phyloP scores from a whole-genome alignment of 2,888 invertebrate species.

The Loripinus fragilis region DNA sequence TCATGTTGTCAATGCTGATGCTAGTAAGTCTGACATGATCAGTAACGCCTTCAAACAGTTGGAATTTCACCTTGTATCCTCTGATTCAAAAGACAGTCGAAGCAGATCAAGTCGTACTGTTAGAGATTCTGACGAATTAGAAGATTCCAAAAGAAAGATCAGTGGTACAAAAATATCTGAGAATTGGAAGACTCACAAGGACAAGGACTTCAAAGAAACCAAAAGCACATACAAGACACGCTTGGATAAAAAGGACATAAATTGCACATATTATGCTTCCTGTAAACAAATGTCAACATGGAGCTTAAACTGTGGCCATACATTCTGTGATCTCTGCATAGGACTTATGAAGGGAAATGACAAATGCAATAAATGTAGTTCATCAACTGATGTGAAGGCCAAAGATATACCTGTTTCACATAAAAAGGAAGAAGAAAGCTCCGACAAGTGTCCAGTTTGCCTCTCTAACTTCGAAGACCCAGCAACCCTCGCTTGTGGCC shows the following conservation, averaged over 20 bases:
- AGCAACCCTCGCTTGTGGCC: slow-evolving; percentile 66
- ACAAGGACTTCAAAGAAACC: not conserved
- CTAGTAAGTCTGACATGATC: not conserved
- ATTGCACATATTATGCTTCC: not conserved
- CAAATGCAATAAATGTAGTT: not conserved
- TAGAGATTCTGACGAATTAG: not conserved
- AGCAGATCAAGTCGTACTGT: not conserved
- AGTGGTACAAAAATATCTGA: not conserved
- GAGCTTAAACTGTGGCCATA: slow-evolving; percentile 33
- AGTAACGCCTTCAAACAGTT: not conserved
- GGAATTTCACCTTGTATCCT: not conserved
- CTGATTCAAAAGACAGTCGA: not conserved
- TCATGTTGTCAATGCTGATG: slow-evolving; percentile 49
- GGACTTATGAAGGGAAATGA: not conserved
- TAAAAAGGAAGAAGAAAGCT: not conserved
- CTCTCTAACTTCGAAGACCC: slow-evolving; percentile 52
- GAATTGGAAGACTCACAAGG: not conserved
- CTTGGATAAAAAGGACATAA: not conserved
- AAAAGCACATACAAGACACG: not conserved
- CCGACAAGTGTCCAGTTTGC: slow-evolving; percentile 71
- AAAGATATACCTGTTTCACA: not conserved
- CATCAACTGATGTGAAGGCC: not conserved
- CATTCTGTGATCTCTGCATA: slow-evolving; percentile 27
- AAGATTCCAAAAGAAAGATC: not conserved
- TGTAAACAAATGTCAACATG: slow-evolving; percentile 1